These are phyloP conservation scores for Leptinotarsa lineolata DNA, from an alignment of 1,140 invertebrate genomes.

Conservation along the genomic window DNA sequence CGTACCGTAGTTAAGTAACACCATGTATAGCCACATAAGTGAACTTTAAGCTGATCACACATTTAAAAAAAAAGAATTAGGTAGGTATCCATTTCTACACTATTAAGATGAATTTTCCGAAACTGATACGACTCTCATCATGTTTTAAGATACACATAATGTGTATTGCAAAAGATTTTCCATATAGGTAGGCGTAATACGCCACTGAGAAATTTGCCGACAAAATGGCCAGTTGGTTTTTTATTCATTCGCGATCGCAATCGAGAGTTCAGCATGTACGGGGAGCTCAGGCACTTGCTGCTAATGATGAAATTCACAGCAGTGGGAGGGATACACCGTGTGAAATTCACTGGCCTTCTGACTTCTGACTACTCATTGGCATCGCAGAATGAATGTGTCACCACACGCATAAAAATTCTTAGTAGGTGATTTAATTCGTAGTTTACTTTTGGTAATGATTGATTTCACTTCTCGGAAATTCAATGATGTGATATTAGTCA, in stretches of 20 bases:
- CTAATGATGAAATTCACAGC: neutral
- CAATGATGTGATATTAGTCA: neutral
- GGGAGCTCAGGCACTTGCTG: neutral
- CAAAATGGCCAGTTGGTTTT: constrained; percentile 17
- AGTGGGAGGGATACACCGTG: constrained; percentile 1
- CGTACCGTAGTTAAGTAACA: too few relatives aligned
- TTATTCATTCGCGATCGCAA: constrained; percentile 9
- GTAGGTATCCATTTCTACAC: too few relatives aligned
- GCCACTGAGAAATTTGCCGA: neutral
- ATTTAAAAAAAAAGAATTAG: too few relatives aligned
- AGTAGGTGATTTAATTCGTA: neutral
- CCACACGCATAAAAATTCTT: neutral
- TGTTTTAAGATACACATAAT: too few relatives aligned
- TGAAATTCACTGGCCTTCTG: neutral
- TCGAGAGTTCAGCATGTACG: neutral
- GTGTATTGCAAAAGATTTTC: too few relatives aligned
- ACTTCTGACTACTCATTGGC: neutral
- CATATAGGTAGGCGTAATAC: neutral
- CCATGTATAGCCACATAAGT: too few relatives aligned
- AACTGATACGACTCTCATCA: too few relatives aligned
- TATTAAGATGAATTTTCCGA: too few relatives aligned
- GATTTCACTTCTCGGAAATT: neutral
- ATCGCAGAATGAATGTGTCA: neutral
- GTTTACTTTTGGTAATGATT: neutral
- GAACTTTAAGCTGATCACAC: too few relatives aligned